phyloP scores from a whole-genome alignment of 2,797 vertebrate species.

The Sandelia bainsii region DNA sequence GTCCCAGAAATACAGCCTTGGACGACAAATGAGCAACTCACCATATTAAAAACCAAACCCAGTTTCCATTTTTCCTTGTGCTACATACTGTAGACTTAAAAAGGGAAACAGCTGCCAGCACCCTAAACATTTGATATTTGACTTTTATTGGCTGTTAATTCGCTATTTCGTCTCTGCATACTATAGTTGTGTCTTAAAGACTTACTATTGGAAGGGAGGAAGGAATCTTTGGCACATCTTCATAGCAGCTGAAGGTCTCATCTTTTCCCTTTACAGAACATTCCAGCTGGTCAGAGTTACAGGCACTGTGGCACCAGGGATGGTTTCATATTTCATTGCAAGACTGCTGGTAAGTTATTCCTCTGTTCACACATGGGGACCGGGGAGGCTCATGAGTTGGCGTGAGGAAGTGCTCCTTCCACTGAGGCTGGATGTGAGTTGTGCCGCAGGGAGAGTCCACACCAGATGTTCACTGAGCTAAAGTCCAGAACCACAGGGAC shows the following conservation, averaged over 20 bases:
- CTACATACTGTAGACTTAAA: conserved; percentile 12
- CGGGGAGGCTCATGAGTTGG: neutral
- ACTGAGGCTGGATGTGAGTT: conserved; percentile 15
- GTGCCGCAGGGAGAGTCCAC: conserved; percentile 27
- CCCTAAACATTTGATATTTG: conserved; percentile 7
- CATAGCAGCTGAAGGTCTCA: conserved; percentile 54
- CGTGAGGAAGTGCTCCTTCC: conserved; percentile 30
- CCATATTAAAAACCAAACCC: conserved; percentile 14
- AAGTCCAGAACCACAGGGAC: conserved; percentile 33
- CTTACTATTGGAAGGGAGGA: conserved; percentile 26
- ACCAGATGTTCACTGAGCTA: conserved; percentile 57
- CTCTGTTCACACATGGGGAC: conserved; percentile 37
- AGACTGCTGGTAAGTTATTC: conserved; percentile 54
- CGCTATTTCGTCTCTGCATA: conserved; percentile 18
- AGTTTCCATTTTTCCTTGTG: conserved; percentile 10
- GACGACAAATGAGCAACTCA: conserved; percentile 23
- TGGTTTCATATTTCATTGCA: conserved; percentile 64
- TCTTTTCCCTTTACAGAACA: conserved; percentile 51
- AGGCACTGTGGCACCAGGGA: conserved; percentile 53
- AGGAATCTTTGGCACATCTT: conserved; percentile 53
- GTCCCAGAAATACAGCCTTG: neutral
- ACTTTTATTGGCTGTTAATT: conserved; percentile 15
- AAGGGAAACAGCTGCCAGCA: conserved; percentile 3
- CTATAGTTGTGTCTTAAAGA: conserved; percentile 24
- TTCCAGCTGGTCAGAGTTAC: conserved; percentile 66